Percentiles rank a stretch among this genome's conserved stretches.
phyloP scores from a whole-genome alignment of 2,113 vertebrate genomes.

The Myrmophylax atrothorax region DNA sequence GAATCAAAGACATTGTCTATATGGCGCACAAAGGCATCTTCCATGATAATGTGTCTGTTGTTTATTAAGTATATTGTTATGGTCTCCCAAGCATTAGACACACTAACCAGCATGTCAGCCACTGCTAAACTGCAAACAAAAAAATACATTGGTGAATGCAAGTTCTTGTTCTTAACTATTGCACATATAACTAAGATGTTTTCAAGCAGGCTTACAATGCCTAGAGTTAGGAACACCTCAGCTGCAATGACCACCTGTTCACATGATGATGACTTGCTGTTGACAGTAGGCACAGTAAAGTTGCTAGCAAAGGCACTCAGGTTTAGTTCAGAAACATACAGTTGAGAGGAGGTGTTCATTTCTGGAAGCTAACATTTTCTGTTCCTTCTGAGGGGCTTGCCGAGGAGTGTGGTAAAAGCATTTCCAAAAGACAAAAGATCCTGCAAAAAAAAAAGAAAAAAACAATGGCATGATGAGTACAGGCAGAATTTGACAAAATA shows the following conservation, averaged over 20 bases:
- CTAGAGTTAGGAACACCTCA: slow-evolving; percentile 90
- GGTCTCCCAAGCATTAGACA: slow-evolving; percentile 95
- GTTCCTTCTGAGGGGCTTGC: slow-evolving; percentile 33
- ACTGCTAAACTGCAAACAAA: slow-evolving; percentile 95
- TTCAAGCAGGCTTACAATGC: slow-evolving; percentile 92
- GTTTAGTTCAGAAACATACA: slow-evolving; percentile 60
- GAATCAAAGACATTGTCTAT: slow-evolving; percentile 96
- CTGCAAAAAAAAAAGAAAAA: slow-evolving; percentile 9
- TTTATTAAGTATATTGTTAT: slow-evolving; percentile 91
- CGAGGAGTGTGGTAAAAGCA: slow-evolving; percentile 28
- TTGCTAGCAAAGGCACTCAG: slow-evolving; percentile 64
- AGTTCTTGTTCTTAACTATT: slow-evolving; percentile 92
- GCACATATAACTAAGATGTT: slow-evolving; percentile 93
- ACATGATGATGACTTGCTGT: slow-evolving; percentile 72
- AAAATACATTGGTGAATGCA: slow-evolving; percentile 97
- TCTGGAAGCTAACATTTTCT: slow-evolving; percentile 8
- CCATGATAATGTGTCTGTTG: slow-evolving; percentile 86
- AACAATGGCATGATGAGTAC: not conserved
- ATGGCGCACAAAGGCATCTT: slow-evolving; percentile 88
- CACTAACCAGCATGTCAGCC: slow-evolving; percentile 94
- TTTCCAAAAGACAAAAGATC: slow-evolving; percentile 13
- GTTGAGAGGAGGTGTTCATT: slow-evolving; percentile 72
- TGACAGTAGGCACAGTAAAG: slow-evolving; percentile 42
- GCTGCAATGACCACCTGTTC: slow-evolving; percentile 83
- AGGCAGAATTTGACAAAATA: not conserved